phyloP scores from a whole-genome alignment of 2,888 invertebrate genomes.

The Drosophila quinaria region DNA sequence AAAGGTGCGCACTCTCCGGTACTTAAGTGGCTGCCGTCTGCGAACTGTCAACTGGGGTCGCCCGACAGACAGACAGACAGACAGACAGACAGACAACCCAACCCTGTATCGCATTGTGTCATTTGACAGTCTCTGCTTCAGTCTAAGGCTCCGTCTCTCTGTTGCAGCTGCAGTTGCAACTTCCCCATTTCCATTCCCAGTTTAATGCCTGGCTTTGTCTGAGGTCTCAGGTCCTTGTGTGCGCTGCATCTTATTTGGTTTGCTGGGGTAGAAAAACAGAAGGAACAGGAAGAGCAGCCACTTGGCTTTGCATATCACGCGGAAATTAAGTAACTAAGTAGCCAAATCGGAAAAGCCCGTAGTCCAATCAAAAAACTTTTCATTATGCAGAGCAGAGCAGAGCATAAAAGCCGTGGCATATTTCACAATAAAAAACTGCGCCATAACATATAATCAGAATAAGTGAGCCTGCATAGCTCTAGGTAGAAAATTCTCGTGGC shows the following conservation, averaged over 20 bases:
- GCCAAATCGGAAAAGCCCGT: conserved; percentile 49
- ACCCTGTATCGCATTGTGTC: conserved; percentile 76
- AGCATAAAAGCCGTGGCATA: conserved; percentile 46
- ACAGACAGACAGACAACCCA: conserved; percentile 8
- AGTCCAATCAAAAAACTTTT: conserved; percentile 73
- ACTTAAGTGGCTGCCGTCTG: conserved; percentile 81
- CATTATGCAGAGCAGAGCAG: conserved; percentile 49
- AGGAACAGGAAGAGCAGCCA: conserved; percentile 27
- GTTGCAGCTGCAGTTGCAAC: conserved; percentile 30
- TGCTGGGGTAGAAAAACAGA: background rate
- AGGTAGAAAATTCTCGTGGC: conserved; percentile 9
- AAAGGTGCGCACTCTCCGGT: conserved; percentile 79
- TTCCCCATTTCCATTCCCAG: background rate
- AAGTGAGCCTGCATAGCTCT: conserved; percentile 13
- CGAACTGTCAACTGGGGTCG: conserved; percentile 74
- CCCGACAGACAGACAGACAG: conserved; percentile 22
- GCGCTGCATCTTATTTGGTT: conserved; percentile 24
- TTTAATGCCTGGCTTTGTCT: conserved; percentile 26
- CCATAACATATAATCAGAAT: conserved; percentile 52
- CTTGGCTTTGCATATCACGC: conserved; percentile 64
- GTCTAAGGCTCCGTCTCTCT: conserved; percentile 38
- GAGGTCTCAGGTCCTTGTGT: conserved; percentile 24
- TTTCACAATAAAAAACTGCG: conserved; percentile 68
- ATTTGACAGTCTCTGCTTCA: conserved; percentile 69
- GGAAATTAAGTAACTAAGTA: conserved; percentile 81